phyloP scores from a whole-genome alignment of 2,797 vertebrate genomes.

The Pseudochirops cupreus region DNA sequence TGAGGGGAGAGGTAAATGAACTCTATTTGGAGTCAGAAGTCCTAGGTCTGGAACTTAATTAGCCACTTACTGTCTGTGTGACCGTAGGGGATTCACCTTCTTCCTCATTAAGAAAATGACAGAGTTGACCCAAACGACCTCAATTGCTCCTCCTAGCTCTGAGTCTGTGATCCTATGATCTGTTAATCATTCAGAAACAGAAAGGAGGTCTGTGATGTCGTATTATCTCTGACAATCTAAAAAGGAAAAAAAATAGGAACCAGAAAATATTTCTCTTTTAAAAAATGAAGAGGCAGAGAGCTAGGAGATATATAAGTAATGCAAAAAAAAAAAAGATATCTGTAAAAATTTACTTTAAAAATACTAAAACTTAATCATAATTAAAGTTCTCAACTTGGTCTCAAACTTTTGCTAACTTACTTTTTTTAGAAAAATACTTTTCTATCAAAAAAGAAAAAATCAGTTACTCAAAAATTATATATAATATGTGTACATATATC shows the following conservation, averaged over 20 bases:
- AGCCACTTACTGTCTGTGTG: background rate
- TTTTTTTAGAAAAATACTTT: slow-evolving; percentile 50
- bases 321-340: background rate
- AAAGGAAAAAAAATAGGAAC: background rate
- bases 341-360: slow-evolving; percentile 30
- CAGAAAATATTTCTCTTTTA: background rate
- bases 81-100: background rate
- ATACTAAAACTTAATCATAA: slow-evolving; percentile 33
- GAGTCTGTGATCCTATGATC: background rate
- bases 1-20: background rate
- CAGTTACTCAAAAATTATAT: slow-evolving; percentile 26
- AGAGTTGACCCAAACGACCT: background rate
- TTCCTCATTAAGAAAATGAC: background rate
- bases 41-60: background rate
- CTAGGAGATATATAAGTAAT: background rate
- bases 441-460: slow-evolving; percentile 34
- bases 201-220: background rate
- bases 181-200: background rate
- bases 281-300: background rate
- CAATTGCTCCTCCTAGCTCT: background rate
- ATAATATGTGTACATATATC: background rate
- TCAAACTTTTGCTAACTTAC: slow-evolving; percentile 19
- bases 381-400: slow-evolving; percentile 39
- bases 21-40: background rate
- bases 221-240: slow-evolving; percentile 3